Base-by-base conservation (phyloP, 2,113 vertebrate species). In the Scalopus aquaticus region DNA sequence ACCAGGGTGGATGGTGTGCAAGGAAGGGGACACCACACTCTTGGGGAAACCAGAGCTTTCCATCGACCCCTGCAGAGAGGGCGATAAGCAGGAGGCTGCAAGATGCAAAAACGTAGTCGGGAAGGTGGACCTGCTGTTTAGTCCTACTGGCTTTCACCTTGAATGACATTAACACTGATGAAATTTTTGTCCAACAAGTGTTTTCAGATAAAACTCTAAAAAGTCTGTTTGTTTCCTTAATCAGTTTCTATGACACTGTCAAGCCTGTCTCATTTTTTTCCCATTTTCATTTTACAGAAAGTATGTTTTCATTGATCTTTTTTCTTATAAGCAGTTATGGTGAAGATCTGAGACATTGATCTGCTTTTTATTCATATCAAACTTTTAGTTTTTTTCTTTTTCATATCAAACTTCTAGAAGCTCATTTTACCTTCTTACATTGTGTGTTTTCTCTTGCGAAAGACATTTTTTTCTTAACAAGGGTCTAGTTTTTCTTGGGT, bases 71-170 rank as follows among this genome's bases (percentile, higher is more conserved):
- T 39, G 20, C 8, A 39, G 70, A 46, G 30, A 69, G 13, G 35
- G 30, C 10, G 46, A 12, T 7, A 54, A 12, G 16, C 22, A 30
- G 46, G 62, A 60, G 17, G 85, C 24, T 35, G 24, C 46, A 54
- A 46, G 78, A 79, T 35, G 24, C 46, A 54, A 46, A 73, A 79
- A 30, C 64, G 26, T 12, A 9, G 30, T n/a, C 4, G 4, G 87
- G 19, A n/a, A 1, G 9, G 49, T 0, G n/a, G 28, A 22, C 15
- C 20, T 30, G 3, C 1, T 0, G 0, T 1, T 16, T 35, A 62
- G 6, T 11, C 26, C 37, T 6, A 2, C 67, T 24, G 13, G n/a
- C 3, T 4, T 17, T 46, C 0, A 0, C 32, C 62, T 67, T n/a
- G 46, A 81, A 30, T 0, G 0, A 32, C 7, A 2, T 3, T 1